These are phyloP conservation scores for Trichogramma evanescens DNA, from an alignment of 2,888 invertebrate species.

Conservation along the genomic window DNA sequence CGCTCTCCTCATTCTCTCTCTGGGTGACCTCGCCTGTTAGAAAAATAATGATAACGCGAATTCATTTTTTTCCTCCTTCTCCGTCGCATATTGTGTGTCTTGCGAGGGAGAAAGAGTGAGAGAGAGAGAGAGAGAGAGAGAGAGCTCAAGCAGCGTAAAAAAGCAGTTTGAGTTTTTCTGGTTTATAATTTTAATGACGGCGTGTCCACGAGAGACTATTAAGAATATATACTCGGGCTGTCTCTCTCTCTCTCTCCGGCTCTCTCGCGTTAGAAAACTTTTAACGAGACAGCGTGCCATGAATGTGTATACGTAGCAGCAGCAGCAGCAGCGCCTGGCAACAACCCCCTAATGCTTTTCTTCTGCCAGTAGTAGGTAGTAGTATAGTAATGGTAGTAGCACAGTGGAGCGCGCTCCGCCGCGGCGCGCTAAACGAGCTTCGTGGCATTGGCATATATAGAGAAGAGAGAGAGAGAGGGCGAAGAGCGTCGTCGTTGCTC, in stretches of 20 bases:
- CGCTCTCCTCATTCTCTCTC: background rate
- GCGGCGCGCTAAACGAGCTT: background rate
- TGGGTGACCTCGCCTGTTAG: background rate
- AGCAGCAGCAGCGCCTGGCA: background rate
- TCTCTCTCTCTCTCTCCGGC: no score
- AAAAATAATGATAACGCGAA: no score
- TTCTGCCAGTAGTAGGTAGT: background rate
- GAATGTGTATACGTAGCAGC: conserved; percentile 22
- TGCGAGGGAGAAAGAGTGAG: conserved; percentile 6
- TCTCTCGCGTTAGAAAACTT: conserved; percentile 45
- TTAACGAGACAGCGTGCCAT: conserved; percentile 43
- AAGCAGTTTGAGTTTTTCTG: conserved; percentile 28
- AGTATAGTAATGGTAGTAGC: background rate
- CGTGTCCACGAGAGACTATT: conserved; percentile 48
- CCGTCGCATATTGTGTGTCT: no score
- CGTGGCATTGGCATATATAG: background rate
- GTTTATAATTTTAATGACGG: conserved; percentile 49
- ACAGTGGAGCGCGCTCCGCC: conserved; percentile 3
- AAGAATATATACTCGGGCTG: conserved; percentile 35
- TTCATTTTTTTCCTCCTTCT: no score
- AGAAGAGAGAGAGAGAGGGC: conserved; percentile 18
- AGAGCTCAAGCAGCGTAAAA: conserved; percentile 21
- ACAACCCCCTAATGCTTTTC: background rate
- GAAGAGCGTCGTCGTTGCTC: conserved; percentile 17
- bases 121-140: conserved; percentile 22